Base-by-base conservation (phyloP, 2,888 invertebrate species). In the Microplitis manilae region DNA sequence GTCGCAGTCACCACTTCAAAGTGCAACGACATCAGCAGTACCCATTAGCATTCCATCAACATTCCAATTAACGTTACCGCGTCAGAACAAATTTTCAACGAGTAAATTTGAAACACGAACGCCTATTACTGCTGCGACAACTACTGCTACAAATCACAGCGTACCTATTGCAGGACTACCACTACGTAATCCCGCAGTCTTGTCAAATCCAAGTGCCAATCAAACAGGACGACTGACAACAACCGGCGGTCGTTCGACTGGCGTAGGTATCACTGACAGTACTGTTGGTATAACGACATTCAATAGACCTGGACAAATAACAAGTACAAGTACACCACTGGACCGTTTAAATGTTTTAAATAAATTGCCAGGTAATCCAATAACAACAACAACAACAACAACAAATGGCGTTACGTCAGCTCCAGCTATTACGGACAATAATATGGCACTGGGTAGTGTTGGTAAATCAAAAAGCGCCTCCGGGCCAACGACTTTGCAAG, bases 241-340 rank as follows among this genome's bases (percentile, higher is more conserved):
- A 13, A 50, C 50, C 13, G 50, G 50, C 13, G 84, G 85, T 4
- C 83, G 88, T 6, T 83, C 89, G 5, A 84, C 83, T 77, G 87
- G 87, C 1, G 86, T 88, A 6, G 89, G 86, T 13, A 78, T 85
- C 5, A 81, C 81, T 0, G 88, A 87, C 20, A 85, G 80, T 73
- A 84, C 87, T 6, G 80, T 85, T 50, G 87, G 86, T 40, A 77
- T 85, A 61, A 82, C 84, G 4, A 84, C 86, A 5, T 86, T 89
- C 59, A 87, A 85, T 61, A 90, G 87, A 79, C 80, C 85, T 72
- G 88, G 89, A 13, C 86, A 86, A 73, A 90, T 90, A 70, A 85
- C 89, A 2, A 88, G 86, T 74, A 90, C 90, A 2, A 90, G 90
- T 76, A 90, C 90, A 20, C 90, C 90, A n/a, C 75, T 90, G 81